A percentile compares a stretch with the other conserved stretches of the same genome.
These are phyloP conservation scores for Sebastes vulpes DNA, from an alignment of 2,797 vertebrate genomes.

Conservation along the genomic window DNA sequence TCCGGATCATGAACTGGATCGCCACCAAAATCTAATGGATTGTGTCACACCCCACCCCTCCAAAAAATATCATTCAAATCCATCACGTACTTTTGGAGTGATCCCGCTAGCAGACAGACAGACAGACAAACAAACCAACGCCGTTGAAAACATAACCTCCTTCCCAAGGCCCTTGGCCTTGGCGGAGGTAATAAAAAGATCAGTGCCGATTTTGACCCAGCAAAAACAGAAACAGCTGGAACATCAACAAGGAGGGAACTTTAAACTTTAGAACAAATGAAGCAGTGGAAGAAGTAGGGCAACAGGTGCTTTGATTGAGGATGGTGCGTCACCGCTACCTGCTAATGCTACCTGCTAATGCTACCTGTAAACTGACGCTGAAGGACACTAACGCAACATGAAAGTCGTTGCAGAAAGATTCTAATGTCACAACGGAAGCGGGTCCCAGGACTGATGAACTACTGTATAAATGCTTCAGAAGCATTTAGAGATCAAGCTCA, in stretches of 20 bases:
- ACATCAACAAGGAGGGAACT: background rate
- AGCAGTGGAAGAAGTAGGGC: background rate
- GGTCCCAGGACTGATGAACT: background rate
- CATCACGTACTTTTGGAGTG: too few relatives aligned
- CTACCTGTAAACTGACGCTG: background rate
- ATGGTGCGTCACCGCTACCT: background rate
- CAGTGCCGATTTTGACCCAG: background rate
- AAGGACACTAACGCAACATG: background rate
- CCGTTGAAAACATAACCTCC: too few relatives aligned
- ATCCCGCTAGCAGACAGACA: too few relatives aligned
- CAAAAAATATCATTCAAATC: too few relatives aligned
- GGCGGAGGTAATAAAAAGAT: background rate
- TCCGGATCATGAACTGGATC: too few relatives aligned
- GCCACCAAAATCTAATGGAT: too few relatives aligned
- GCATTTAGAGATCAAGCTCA: background rate
- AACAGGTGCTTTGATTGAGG: conserved; percentile 3
- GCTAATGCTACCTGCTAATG: background rate
- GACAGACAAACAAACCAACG: too few relatives aligned
- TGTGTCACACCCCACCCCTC: too few relatives aligned
- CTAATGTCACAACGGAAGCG: background rate
- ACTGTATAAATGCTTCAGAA: background rate
- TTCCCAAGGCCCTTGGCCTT: too few relatives aligned
- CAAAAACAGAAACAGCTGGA: background rate
- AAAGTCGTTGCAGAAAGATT: background rate
- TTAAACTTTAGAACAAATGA: background rate